Percentiles rank a stretch among this genome's conserved stretches.
These are phyloP conservation scores for Macroteleia sp. DNA, from an alignment of 2,888 invertebrate genomes.

Conservation along the genomic window DNA sequence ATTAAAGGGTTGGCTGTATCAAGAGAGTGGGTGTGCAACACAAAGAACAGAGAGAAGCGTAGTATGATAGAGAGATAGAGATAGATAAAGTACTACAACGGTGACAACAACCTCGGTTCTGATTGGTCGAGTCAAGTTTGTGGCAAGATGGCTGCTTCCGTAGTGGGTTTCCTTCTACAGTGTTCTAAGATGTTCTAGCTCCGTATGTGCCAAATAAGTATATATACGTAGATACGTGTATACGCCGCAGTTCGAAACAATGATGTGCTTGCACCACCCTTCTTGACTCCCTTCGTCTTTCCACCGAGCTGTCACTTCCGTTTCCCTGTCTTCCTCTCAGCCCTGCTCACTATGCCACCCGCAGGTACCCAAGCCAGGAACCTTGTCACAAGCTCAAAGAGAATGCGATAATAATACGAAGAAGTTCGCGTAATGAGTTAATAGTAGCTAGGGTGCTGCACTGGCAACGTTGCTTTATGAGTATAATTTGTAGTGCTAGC, in stretches of 20 bases:
- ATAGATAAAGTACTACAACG: constrained; percentile 76
- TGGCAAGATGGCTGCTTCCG: constrained; percentile 83
- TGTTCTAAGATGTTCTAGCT: constrained; percentile 79
- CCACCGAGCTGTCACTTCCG: constrained; percentile 68
- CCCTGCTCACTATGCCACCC: no score
- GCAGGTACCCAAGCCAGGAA: constrained; percentile 67
- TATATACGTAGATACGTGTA: constrained; percentile 70
- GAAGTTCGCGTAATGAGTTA: constrained; percentile 80
- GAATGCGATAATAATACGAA: constrained; percentile 80
- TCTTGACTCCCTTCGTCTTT: constrained; percentile 59
- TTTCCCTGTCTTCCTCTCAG: constrained; percentile 65
- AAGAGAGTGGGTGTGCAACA: constrained; percentile 62
- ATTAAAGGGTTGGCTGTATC: constrained; percentile 78
- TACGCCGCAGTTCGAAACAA: constrained; percentile 79
- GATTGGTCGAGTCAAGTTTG: constrained; percentile 84
- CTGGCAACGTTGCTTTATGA: constrained; percentile 20
- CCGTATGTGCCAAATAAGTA: constrained; percentile 80
- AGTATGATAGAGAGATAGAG: constrained; percentile 59
- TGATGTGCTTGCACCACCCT: constrained; percentile 74
- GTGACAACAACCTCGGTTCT: constrained; percentile 84
- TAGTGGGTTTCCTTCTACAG: constrained; percentile 73
- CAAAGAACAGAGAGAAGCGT: constrained; percentile 59
- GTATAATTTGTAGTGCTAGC: constrained; percentile 30
- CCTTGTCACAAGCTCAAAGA: constrained; percentile 76
- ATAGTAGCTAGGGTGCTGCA: constrained; percentile 72